Conservation (phyloP, 2,797 vertebrate species). For the Danio kyathit region DNA sequence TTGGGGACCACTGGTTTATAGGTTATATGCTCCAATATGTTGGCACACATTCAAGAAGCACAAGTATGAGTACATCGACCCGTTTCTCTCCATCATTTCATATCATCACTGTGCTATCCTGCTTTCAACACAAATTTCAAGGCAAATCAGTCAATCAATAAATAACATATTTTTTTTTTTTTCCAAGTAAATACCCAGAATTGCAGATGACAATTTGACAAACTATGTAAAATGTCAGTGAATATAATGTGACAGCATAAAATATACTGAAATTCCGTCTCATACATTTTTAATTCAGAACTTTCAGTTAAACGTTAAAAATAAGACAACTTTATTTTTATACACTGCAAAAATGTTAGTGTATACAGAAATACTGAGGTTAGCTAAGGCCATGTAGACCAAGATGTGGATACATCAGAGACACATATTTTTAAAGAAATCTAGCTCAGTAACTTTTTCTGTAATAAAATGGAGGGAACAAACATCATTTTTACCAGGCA, state of each 20-base stretch:
- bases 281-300: slow-evolving; percentile 9
- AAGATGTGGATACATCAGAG: background rate
- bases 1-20: too few species aligned
- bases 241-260: background rate
- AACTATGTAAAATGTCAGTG: background rate
- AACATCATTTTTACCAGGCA: background rate
- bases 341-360: background rate
- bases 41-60: background rate
- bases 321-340: slow-evolving; percentile 4
- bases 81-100: background rate
- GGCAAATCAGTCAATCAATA: background rate
- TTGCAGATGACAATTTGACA: background rate
- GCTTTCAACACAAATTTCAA: background rate
- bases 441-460: background rate
- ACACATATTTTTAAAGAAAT: background rate
- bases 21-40: background rate
- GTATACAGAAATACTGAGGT: background rate
- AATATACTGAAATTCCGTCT: background rate
- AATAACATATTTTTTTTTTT: background rate
- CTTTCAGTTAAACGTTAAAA: background rate
- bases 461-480: background rate
- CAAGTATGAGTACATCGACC: background rate
- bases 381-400: background rate
- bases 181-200: too few species aligned
- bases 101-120: background rate